Base-by-base conservation (phyloP, 1,140 invertebrate species). In the Mercenaria mercenaria region DNA sequence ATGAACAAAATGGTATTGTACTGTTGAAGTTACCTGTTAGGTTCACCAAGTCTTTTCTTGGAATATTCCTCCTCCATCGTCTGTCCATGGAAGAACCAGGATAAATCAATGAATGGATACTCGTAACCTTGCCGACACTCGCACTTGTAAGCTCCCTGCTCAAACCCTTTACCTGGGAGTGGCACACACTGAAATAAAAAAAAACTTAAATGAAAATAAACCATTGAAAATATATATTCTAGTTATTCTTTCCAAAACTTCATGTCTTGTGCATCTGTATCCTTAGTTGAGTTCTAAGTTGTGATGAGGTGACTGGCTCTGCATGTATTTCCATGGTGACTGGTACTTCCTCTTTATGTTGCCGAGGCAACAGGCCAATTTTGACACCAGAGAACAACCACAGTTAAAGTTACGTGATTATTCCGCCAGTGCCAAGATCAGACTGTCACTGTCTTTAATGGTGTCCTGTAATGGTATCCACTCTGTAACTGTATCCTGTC, bases 71-170 rank as follows among this genome's bases (percentile, higher is more conserved):
- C 98, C 96, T 99, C 99, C 50, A 99, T 97, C 29, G 99, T 96
- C 96, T 99, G 99, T 0, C 99, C 99, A 96, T 99, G 99, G 95
- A 98, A 99, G 95, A 99, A 99, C 95, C 95, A 96, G 29, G 93
- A 4, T 98, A 99, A 93, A 98, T 99, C 98, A 96, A 99, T 98
- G 95, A 99, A 99, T 0, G 99, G 99, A 97, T 99, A 99, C 95
- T 99, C 99, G 94, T 97, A 99, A 37, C 99, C 99, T 96, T 99
- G 99, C 80, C 98, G 97, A 95, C 99, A 99, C 95, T 99, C 99
- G 96, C 99, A 99, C 96, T 99, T 99, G 96, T 99, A 99, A n/a
- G 98, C 98, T 77, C 99, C 99, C 20, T 97, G 97, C 91, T 98
- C 97, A 85, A 93, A 95, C 69, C 98, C 98, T 15, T 92, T 91